Percentiles rank a stretch among this genome's conserved stretches.
These are phyloP conservation scores for Poecilia latipinna DNA, from an alignment of 2,113 vertebrate genomes.

Conservation along the genomic window DNA sequence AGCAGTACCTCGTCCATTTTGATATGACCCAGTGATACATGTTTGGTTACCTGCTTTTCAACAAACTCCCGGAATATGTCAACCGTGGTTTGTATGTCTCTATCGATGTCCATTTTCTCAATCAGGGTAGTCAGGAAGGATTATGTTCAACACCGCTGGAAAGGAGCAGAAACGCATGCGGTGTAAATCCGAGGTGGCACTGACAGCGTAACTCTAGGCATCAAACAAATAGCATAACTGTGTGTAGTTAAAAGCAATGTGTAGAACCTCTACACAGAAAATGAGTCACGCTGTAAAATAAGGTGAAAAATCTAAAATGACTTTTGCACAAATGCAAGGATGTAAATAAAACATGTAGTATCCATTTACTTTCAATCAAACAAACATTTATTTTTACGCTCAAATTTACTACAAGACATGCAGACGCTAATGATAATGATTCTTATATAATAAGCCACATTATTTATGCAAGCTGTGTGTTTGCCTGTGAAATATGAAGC, in stretches of 20 bases:
- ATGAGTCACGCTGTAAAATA: constrained; percentile 5
- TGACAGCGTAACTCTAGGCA: not conserved
- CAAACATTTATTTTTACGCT: constrained; percentile 22
- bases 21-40: too few relatives aligned
- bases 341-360: not conserved
- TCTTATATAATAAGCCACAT: constrained; percentile 23
- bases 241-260: not conserved
- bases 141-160: too few relatives aligned
- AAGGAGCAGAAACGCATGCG: too few relatives aligned
- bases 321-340: constrained; percentile 26
- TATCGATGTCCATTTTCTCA: too few relatives aligned
- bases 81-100: too few relatives aligned
- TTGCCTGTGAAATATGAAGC: constrained; percentile 16
- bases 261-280: not conserved
- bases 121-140: too few relatives aligned
- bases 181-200: too few relatives aligned
- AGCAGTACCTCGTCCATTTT: too few relatives aligned
- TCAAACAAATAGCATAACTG: not conserved
- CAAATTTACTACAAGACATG: constrained; percentile 17
- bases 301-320: not conserved
- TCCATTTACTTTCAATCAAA: constrained; percentile 32
- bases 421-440: constrained; percentile 20
- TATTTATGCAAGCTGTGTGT: constrained; percentile 23
- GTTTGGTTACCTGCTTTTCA: too few relatives aligned
- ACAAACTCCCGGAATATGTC: too few relatives aligned